Conservation (phyloP, 2,888 invertebrate genomes). For the Hedya salicella region DNA sequence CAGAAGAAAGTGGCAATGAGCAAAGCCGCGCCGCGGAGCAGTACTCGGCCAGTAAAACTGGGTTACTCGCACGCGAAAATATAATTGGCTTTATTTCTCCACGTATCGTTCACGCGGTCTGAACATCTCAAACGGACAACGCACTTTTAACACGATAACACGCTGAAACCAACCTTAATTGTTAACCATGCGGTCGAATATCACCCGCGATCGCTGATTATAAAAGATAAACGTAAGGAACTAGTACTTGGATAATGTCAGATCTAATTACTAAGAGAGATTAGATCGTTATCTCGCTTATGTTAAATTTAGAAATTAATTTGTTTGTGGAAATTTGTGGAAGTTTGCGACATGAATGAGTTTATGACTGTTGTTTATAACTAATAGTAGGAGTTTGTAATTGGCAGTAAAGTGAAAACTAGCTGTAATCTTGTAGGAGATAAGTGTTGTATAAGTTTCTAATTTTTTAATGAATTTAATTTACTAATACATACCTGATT, state of each 20-base stretch:
- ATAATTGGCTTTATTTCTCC: conserved; percentile 60
- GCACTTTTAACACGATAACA: conserved; percentile 42
- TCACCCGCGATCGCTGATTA: conserved; percentile 6
- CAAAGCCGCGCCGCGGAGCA: conserved; percentile 15
- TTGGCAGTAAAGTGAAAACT: conserved; percentile 12
- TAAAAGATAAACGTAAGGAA: conserved; percentile 41
- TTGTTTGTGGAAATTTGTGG: conserved; percentile 12
- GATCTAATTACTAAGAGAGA: conserved; percentile 52
- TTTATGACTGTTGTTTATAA: conserved; percentile 12
- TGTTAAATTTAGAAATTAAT: conserved; percentile 28
- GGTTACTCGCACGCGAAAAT: conserved; percentile 62
- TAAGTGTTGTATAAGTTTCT: conserved; percentile 22
- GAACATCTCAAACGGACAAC: conserved; percentile 48
- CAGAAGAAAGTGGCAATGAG: conserved; percentile 37
- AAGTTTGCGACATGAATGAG: conserved; percentile 13
- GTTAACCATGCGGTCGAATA: background rate
- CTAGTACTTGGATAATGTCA: conserved; percentile 46
- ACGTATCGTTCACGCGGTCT: conserved; percentile 58
- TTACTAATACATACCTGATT: too few relatives aligned
- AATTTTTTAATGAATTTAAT: too few relatives aligned
- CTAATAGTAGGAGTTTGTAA: conserved; percentile 4
- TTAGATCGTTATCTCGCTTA: conserved; percentile 54
- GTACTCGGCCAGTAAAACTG: conserved; percentile 50
- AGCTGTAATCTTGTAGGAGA: background rate
- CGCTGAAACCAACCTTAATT: conserved; percentile 17